A percentile compares a stretch with the other conserved stretches of the same genome.
phyloP scores from a whole-genome alignment of 1,140 invertebrate species.

The Schlechtendalia chinensis region DNA sequence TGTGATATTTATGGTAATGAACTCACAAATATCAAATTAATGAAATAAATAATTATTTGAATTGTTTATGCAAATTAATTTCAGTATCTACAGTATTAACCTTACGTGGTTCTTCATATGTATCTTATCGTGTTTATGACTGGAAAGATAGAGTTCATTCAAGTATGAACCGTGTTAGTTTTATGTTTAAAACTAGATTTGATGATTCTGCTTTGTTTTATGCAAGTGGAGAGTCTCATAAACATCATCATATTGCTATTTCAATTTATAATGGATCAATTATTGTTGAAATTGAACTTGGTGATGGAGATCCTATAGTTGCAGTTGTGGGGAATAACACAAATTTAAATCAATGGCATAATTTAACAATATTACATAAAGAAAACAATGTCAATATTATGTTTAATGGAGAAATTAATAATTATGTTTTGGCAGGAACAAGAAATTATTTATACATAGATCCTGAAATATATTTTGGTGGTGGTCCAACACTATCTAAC shows the following conservation, averaged over 20 bases:
- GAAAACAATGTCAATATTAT: constrained; percentile 69
- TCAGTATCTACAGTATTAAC: constrained; percentile 83
- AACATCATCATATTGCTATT: constrained; percentile 75
- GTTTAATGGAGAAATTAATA: constrained; percentile 69
- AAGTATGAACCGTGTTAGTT: constrained; percentile 78
- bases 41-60: background rate
- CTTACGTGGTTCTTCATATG: constrained; percentile 83
- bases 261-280: constrained; percentile 76
- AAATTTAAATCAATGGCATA: constrained; percentile 81
- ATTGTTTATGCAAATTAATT: background rate
- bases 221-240: constrained; percentile 78
- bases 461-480: constrained; percentile 88
- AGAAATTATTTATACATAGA: constrained; percentile 83
- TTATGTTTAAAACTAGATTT: constrained; percentile 83
- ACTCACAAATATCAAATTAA: background rate
- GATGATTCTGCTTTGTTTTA: constrained; percentile 85
- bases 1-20: constrained; percentile 86
- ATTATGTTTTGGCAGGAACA: constrained; percentile 69
- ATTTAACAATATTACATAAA: constrained; percentile 80
- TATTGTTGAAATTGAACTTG: constrained; percentile 79
- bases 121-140: constrained; percentile 88
- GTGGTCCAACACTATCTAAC: constrained; percentile 75
- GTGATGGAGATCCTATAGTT: constrained; percentile 68
- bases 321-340: constrained; percentile 68
- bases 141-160: constrained; percentile 89